Evolutionary conservation across 2,888 invertebrate species (phyloP).

Genomic region (Hydriomena furcata): DNA sequence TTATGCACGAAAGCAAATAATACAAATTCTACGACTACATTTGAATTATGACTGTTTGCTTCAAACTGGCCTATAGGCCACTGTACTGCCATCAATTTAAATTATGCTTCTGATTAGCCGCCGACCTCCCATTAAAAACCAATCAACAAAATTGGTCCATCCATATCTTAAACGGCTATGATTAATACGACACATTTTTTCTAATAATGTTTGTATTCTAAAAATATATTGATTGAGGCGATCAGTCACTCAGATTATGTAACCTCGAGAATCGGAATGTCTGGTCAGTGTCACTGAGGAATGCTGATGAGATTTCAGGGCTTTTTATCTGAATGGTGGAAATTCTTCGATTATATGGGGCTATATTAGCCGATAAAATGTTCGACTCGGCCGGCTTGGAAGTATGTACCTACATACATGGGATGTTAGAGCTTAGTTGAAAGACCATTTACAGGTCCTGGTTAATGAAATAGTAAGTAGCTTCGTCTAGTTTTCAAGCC

Average conservation of each 20-base stretch:
- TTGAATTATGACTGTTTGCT: neutral
- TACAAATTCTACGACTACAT: no score
- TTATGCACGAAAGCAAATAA: no score
- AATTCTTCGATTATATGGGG: no score
- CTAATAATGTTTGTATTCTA: constrained; percentile 38
- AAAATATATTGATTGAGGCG: constrained; percentile 40
- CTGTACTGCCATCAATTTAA: constrained; percentile 17
- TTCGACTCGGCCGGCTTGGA: no score
- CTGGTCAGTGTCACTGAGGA: constrained; percentile 35
- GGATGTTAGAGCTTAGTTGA: no score
- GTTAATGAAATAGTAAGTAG: no score
- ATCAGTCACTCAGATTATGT: constrained; percentile 21
- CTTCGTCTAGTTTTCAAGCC: no score
- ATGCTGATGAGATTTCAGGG: constrained; percentile 19
- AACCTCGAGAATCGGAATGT: constrained; percentile 27
- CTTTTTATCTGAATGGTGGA: constrained; percentile 2
- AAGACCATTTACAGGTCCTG: no score
- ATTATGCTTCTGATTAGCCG: constrained; percentile 23
- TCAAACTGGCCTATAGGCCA: neutral
- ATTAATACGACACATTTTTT: constrained; percentile 22
- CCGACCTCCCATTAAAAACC: constrained; percentile 40
- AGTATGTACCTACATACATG: no score
- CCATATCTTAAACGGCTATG: constrained; percentile 11
- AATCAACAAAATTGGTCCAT: constrained; percentile 40
- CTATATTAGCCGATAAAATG: no score